Base-by-base conservation (phyloP, 2,797 vertebrate genomes). In the Sebastiscus tertius region DNA sequence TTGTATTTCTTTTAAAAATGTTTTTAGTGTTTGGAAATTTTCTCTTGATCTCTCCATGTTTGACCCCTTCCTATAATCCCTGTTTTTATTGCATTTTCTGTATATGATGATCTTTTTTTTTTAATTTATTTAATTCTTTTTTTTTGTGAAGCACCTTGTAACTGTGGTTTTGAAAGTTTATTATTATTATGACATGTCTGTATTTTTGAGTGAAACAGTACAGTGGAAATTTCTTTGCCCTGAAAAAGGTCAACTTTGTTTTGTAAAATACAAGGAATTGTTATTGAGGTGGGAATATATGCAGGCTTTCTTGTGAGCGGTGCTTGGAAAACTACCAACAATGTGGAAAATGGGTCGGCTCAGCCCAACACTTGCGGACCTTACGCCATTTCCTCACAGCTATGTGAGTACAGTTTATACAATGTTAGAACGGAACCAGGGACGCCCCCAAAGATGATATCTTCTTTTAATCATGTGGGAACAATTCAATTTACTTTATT, bases 231-330 rank as follows among this genome's bases (percentile, higher is more conserved):
- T 0, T 73, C 14, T 27, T 64, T 3, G n/a, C 70, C n/a, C 66
- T 26, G 54, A 61, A 64, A 73, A 87, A 86, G 85, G 83, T 87
- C 70, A 80, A 2, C 65, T 65, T 74, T 93, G 83, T 89, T 93
- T 85, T 87, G 85, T 83, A 49, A 88, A 87, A 90, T 55, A 75
- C 3, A 42, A 46, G 8, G 34, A 73, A 55, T 56, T 78, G 60
- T 77, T 72, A 59, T 80, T 79, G 46, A 68, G 34, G 60, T 55
- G 84, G 58, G 63, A 85, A 75, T 64, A 16, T 61, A 58, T 80
- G 68, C 82, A 77, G 84, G 81, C 46, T 66, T 18, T 1, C 20
- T 0, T 20, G 63, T 54, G 63, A 85, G 67, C 6, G 4, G n/a
- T 49, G 65, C 6, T 58, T 36, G 58, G 49, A 73, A 72, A 84